A percentile compares a stretch with the other conserved stretches of the same genome.
phyloP scores from a whole-genome alignment of 1,140 invertebrate species.

The Elymnias hypermnestra region DNA sequence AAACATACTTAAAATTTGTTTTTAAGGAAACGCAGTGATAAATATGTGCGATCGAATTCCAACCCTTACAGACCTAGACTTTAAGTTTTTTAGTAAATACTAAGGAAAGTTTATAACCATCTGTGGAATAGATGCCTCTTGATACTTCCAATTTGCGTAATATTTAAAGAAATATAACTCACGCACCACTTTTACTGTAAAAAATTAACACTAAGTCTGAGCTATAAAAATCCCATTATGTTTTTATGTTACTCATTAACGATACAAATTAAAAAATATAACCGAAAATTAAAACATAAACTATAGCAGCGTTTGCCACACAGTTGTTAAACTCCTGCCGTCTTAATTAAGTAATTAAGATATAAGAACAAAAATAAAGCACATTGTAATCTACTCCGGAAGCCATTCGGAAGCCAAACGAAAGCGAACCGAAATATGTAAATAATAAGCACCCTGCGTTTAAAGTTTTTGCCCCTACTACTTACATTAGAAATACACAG shows the following conservation, averaged over 20 bases:
- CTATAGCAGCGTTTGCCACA: not conserved
- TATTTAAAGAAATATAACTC: no score
- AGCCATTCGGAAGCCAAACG: constrained; percentile 51
- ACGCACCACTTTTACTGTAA: no score
- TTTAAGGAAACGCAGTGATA: no score
- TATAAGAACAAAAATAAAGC: constrained; percentile 49
- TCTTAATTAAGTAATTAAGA: constrained; percentile 66
- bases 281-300: constrained; percentile 4
- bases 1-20: no score
- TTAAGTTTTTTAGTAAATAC: no score
- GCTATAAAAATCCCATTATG: constrained; percentile 9
- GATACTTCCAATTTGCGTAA: no score
- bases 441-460: constrained; percentile 42
- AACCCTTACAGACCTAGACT: no score
- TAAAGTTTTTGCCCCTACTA: constrained; percentile 30
- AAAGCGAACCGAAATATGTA: constrained; percentile 47
- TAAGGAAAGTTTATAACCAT: no score
- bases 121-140: no score
- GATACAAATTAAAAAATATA: constrained; percentile 19
- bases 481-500: not conserved
- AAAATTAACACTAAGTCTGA: no score
- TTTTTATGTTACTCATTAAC: constrained; percentile 20
- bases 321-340: constrained; percentile 31
- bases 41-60: no score
- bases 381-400: constrained; percentile 58